Conservation (phyloP, 2,888 invertebrate genomes). For the Phyllotreta cruciferae region DNA sequence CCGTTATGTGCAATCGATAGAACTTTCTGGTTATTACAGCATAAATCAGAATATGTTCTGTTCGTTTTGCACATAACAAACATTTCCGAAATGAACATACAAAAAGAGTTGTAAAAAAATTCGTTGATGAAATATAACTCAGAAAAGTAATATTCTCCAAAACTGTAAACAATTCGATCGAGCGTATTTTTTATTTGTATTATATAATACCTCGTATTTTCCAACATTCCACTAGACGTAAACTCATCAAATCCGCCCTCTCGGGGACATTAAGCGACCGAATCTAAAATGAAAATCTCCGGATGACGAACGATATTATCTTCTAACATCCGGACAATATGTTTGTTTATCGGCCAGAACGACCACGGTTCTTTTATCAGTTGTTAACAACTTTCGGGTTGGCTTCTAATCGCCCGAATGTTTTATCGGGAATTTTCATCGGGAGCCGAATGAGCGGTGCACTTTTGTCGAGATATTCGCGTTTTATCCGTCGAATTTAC, state of each 20-base stretch:
- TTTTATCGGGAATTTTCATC: conserved; percentile 50
- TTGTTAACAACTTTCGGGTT: conserved; percentile 26
- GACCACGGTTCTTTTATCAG: conserved; percentile 27
- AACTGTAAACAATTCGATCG: too few relatives aligned
- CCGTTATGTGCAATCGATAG: conserved; percentile 4
- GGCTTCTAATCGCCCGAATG: conserved; percentile 21
- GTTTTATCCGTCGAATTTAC: conserved; percentile 54
- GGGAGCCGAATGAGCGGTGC: conserved; percentile 49
- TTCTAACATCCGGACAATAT: conserved; percentile 57
- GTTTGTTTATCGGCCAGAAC: conserved; percentile 29
- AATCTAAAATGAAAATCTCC: conserved; percentile 60
- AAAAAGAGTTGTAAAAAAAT: too few relatives aligned
- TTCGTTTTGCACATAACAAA: too few relatives aligned
- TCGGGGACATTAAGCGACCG: conserved; percentile 40
- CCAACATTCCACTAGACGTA: too few relatives aligned
- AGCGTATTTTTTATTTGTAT: too few relatives aligned
- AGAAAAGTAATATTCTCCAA: too few relatives aligned
- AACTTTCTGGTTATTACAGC: not conserved
- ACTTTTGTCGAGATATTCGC: conserved; percentile 57
- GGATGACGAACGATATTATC: conserved; percentile 52
- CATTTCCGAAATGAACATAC: too few relatives aligned
- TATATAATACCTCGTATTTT: too few relatives aligned
- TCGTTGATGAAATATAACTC: too few relatives aligned
- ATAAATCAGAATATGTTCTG: too few relatives aligned
- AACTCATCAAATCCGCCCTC: too few relatives aligned